Base-by-base conservation (phyloP, 2,113 vertebrate species). In the Pseudopipra pipra region DNA sequence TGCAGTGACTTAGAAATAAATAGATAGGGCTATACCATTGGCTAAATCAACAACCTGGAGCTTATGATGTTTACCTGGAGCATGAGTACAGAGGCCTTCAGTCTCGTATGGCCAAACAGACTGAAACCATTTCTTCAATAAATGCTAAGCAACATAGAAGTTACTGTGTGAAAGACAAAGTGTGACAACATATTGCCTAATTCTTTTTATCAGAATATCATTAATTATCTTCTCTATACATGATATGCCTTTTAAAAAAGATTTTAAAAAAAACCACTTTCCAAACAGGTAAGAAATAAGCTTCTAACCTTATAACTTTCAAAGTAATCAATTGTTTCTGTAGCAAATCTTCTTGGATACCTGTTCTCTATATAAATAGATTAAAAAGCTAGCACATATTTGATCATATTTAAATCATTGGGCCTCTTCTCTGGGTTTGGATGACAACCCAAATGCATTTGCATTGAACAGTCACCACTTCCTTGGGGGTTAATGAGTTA, bases 401-500 rank as follows among this genome's bases (percentile, higher is more conserved):
- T 71, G 25, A 59, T 66, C 58, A 8, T 66, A 3, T 59, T 68
- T 62, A 63, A 55, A 63, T 74, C 21, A 63, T 3, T 31, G 12
- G 10, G 8, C 35, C 5, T 81, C 16, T 52, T 72, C 47, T 59
- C 28, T 44, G 30, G 3, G 6, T 75, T 81, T 92, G 37, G 33
- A 68, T 63, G 47, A 72, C 17, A 78, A 52, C 5, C 4, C 28
- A 85, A 87, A 97, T 66, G 30, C 27, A 31, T 87, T 80, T 88
- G 27, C 70, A 41, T 27, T 93, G 72, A 89, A 39, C 18, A 80
- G 20, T 82, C 72, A 76, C 31, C 74, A 56, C 65, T 93, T 94
- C 72, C 24, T 54, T 62, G 44, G 56, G 67, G 93, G 31, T n/a
- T 43, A 89, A 82, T 33, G 80, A 82, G 92, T 94, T 97, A 96